Evolutionary conservation across 2,888 invertebrate genomes (phyloP).

Genomic region (Imbricaverruca yamaguchii): DNA sequence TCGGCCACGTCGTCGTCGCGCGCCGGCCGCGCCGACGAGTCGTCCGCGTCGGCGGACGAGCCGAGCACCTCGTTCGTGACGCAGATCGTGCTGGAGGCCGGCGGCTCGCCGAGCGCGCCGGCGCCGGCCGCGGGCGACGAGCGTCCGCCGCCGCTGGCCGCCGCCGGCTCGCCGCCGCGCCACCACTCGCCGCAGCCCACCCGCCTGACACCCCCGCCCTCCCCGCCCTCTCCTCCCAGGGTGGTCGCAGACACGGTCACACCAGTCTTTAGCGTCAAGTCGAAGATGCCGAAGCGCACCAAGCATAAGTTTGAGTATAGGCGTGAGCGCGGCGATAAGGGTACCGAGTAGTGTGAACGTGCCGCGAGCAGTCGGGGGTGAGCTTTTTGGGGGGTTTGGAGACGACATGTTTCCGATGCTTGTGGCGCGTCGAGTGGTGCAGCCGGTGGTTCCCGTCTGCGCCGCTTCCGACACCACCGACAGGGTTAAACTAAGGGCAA

Average conservation of each 20-base stretch:
- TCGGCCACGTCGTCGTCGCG: neutral
- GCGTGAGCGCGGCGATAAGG: neutral
- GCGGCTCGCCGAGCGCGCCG: neutral
- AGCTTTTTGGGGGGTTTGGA: too few species aligned
- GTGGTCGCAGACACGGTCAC: neutral
- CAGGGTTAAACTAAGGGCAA: too few species aligned
- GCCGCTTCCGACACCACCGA: too few species aligned
- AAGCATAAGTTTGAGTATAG: neutral
- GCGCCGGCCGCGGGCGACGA: neutral
- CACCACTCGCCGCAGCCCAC: constrained; percentile 2
- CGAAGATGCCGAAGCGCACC: neutral
- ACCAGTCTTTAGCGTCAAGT: neutral
- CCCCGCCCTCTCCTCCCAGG: neutral
- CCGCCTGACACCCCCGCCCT: neutral
- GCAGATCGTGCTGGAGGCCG: neutral
- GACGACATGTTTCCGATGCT: too few species aligned
- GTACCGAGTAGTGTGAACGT: neutral
- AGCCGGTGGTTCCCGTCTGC: too few species aligned
- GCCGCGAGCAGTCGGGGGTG: neutral
- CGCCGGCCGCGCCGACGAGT: neutral
- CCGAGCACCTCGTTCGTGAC: neutral
- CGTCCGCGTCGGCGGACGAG: neutral
- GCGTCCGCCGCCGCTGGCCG: neutral
- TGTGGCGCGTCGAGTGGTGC: too few species aligned
- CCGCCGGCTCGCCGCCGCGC: neutral